phyloP scores from a whole-genome alignment of 2,797 vertebrate genomes.

The Tarsius wallacei region DNA sequence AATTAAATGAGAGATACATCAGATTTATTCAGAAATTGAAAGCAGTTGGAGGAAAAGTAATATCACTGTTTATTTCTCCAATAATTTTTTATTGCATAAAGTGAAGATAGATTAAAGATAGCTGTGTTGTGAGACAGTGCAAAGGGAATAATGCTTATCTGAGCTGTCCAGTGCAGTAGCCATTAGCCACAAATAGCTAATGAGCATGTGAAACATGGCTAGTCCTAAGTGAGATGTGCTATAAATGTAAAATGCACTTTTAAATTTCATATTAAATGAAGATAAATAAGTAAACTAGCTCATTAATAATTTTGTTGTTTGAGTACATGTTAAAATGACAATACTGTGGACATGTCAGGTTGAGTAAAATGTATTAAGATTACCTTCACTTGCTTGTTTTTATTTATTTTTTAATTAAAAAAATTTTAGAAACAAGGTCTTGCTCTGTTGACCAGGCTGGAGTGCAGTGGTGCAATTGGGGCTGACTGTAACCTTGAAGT shows the following conservation, averaged over 20 bases:
- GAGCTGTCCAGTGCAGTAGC: neutral
- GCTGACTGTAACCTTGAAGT: too few species aligned
- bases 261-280: slow-evolving; percentile 18
- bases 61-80: neutral
- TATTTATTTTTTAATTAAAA: too few species aligned
- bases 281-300: slow-evolving; percentile 28
- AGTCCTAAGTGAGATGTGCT: neutral
- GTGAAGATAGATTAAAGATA: slow-evolving; percentile 5
- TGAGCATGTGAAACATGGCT: neutral
- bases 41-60: slow-evolving; percentile 24
- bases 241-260: neutral
- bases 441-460: too few species aligned
- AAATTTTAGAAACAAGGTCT: too few species aligned
- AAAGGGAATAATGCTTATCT: neutral
- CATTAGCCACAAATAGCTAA: neutral
- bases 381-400: neutral
- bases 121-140: neutral
- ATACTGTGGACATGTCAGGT: neutral
- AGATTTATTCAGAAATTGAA: slow-evolving; percentile 31
- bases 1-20: slow-evolving; percentile 16
- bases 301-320: neutral
- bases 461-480: too few species aligned
- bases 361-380: slow-evolving; percentile 52
- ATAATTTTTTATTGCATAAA: neutral
- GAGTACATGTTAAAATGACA: neutral